Evolutionary conservation across 1,140 invertebrate genomes (phyloP), one percentile per base, ranked within the genome.

Genomic region (Drosophila elegans): DNA sequence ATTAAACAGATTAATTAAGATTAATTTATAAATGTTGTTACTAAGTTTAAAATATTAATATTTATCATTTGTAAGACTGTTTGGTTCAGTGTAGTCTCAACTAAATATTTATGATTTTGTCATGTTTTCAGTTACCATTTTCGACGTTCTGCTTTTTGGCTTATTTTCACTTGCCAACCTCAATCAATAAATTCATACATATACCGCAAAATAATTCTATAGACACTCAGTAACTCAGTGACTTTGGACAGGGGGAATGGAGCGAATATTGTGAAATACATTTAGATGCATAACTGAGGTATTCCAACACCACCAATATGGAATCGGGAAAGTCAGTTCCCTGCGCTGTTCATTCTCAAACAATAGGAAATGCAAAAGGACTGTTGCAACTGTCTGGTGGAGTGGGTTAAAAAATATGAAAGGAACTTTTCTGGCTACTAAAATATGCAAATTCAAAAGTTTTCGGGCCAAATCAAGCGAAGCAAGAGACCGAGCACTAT

Each of bases 141-240:
- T 36, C 13, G 38, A 52, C 59, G 44, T 10, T 38, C 1, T 64
- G 38, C 45, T 51, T 42, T 60, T 60, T 72, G 72, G 32, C 32
- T 25, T 49, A 51, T 71, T 72, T 72, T 72, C 54, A 59, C 54
- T 73, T 54, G 36, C 44, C 72, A 74, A 59, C 57, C 61, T 32
- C 74, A 85, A 82, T 82, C 82, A 86, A 82, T 86, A 86, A 81
- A 81, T 78, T 74, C 48, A 67, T 74, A 63, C 42, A 62, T 80
- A 77, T 73, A 42, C 49, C 49, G 69, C 55, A 75, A 75, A 81
- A 78, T 78, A 82, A 88, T 85, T 80, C 69, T 45, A 60, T 67
- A 77, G 77, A 71, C 54, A 66, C 38, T 32, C 73, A 69, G 60
- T 63, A 59, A 46, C 38, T 34, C 34, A 36, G 53, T 54, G 36